phyloP scores from a whole-genome alignment of 2,888 invertebrate species.

The Cephonodes hylas region DNA sequence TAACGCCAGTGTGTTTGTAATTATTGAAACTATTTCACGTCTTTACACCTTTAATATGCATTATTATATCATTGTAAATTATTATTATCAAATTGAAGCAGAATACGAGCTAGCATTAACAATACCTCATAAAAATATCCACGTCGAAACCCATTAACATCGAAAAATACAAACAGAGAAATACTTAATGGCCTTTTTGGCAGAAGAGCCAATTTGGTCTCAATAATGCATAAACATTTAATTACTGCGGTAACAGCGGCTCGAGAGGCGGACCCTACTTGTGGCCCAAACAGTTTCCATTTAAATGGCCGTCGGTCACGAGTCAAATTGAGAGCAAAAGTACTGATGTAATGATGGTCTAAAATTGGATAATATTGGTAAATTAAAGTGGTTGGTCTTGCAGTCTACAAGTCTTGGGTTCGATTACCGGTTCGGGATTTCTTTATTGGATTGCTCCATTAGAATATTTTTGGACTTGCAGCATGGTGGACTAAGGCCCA shows the following conservation, averaged over 20 bases:
- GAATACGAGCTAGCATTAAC: neutral
- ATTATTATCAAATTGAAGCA: neutral
- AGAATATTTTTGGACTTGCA: no score
- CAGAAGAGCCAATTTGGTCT: neutral
- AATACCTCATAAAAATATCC: neutral
- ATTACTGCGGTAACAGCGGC: neutral
- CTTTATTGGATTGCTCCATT: no score
- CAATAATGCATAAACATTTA: slow-evolving; percentile 8
- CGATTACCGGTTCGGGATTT: no score
- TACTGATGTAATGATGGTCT: neutral
- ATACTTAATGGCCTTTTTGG: neutral
- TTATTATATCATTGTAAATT: no score
- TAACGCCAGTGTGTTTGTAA: no score
- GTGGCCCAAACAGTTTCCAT: slow-evolving; percentile 22
- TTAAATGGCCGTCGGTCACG: neutral
- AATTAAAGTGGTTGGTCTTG: no score
- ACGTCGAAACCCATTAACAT: neutral
- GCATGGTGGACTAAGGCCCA: no score
- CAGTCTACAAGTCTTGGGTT: no score
- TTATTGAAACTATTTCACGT: no score
- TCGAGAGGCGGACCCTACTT: slow-evolving; percentile 31
- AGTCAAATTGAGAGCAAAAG: neutral
- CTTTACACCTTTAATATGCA: no score
- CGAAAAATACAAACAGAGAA: neutral
- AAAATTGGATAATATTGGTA: neutral